phyloP scores from a whole-genome alignment of 2,888 invertebrate species.

The Phalera bucephala region DNA sequence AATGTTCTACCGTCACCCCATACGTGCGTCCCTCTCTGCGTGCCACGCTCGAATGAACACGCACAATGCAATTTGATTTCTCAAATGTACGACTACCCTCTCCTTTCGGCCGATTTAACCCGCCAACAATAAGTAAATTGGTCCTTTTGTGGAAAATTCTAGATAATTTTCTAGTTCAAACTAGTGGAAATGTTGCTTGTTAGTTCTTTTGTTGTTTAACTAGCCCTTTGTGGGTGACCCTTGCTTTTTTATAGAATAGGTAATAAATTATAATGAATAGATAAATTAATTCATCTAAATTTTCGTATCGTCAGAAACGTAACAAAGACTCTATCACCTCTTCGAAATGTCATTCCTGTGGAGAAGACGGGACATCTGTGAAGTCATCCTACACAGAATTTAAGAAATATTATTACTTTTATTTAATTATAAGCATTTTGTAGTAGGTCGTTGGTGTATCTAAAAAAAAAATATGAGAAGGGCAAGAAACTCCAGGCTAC shows the following conservation, averaged over 20 bases:
- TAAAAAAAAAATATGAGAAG: too few species aligned
- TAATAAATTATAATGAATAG: too few species aligned
- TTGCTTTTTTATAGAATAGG: conserved; percentile 18
- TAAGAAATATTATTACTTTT: too few species aligned
- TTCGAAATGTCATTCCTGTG: too few species aligned
- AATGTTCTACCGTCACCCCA: conserved; percentile 9
- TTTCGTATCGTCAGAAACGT: too few species aligned
- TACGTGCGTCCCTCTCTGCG: conserved; percentile 40
- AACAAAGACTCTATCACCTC: too few species aligned
- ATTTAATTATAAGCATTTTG: too few species aligned
- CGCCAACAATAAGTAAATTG: conserved; percentile 48
- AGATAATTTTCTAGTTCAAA: conserved; percentile 34
- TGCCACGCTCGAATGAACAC: conserved; percentile 51
- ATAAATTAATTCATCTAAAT: too few species aligned
- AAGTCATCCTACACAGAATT: too few species aligned
- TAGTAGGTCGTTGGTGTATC: too few species aligned
- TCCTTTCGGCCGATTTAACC: conserved; percentile 53
- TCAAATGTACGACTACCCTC: conserved; percentile 59
- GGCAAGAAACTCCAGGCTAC: too few species aligned
- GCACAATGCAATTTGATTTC: conserved; percentile 66
- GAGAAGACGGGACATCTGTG: too few species aligned
- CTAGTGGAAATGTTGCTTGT: conserved; percentile 32
- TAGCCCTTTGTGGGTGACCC: conserved; percentile 28
- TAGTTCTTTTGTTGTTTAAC: conserved; percentile 16
- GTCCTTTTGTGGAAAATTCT: conserved; percentile 27